Conservation (phyloP, 2,888 invertebrate genomes). For the Drosophila fungiperda region DNA sequence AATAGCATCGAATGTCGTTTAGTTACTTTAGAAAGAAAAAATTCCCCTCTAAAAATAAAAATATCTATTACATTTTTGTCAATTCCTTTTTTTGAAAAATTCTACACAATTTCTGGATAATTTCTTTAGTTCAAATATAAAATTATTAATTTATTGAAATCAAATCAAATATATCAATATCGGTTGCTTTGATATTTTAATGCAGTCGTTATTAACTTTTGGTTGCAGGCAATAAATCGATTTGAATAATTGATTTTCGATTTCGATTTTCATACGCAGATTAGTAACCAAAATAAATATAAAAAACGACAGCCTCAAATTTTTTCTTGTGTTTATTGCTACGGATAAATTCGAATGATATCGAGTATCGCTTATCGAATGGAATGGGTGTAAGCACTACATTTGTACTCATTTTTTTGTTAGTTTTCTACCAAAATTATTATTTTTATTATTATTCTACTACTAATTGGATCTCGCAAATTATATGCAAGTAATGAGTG, state of each 20-base stretch:
- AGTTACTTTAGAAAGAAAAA: background rate
- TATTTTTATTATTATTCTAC: background rate
- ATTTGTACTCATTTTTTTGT: background rate
- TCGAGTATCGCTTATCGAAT: background rate
- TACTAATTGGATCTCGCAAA: slow-evolving; percentile 29
- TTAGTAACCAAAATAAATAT: background rate
- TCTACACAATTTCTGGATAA: background rate
- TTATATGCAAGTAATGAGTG: slow-evolving; percentile 26
- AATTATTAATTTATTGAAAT: background rate
- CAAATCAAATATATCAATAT: slow-evolving; percentile 1
- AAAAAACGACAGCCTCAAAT: background rate
- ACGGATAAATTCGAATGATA: slow-evolving; percentile 1
- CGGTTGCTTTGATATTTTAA: background rate
- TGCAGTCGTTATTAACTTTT: background rate
- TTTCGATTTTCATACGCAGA: background rate
- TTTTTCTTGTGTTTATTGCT: background rate
- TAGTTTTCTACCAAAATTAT: background rate
- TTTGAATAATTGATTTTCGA: background rate
- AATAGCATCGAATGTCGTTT: background rate
- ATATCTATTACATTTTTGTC: background rate
- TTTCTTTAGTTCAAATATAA: background rate
- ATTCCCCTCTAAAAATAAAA: background rate
- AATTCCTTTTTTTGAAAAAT: background rate
- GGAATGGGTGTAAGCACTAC: background rate
- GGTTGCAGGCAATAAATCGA: slow-evolving; percentile 84